A percentile compares a stretch with the other conserved stretches of the same genome.
Evolutionary conservation across 2,113 vertebrate species (phyloP).

Genomic region (Bufo gargarizans): DNA sequence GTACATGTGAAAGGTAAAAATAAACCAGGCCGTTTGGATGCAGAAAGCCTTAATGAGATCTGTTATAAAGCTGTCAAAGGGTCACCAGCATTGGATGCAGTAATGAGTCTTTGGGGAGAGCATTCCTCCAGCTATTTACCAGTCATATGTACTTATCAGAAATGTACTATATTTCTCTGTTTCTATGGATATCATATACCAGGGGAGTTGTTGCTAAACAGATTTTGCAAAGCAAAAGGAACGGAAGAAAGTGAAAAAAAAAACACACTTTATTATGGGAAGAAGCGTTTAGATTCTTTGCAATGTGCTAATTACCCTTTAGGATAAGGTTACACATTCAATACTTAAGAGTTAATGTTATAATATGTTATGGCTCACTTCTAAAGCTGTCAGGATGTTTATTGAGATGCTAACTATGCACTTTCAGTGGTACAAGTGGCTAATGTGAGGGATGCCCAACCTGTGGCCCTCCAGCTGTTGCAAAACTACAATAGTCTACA

Average conservation of each 20-base stretch:
- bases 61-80: constrained; percentile 57
- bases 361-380: too few species aligned
- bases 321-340: neutral
- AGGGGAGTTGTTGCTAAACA: constrained; percentile 58
- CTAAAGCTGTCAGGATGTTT: too few species aligned
- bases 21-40: constrained; percentile 53
- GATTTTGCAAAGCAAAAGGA: constrained; percentile 43
- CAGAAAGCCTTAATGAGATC: constrained; percentile 58
- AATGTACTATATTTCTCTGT: constrained; percentile 56
- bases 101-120: constrained; percentile 58
- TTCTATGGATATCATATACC: constrained; percentile 58
- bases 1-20: constrained; percentile 54
- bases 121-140: constrained; percentile 57
- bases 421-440: too few species aligned
- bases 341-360: too few species aligned
- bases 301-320: constrained; percentile 36
- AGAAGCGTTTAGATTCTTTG: neutral
- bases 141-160: constrained; percentile 57
- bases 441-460: too few species aligned
- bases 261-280: constrained; percentile 23
- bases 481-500: too few species aligned
- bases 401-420: too few species aligned
- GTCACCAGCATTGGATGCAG: constrained; percentile 56
- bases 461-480: too few species aligned
- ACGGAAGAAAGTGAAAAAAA: neutral